A percentile compares a stretch with the other conserved stretches of the same genome.
Conservation (phyloP, 1,140 invertebrate genomes). For the Achroia grisella region DNA sequence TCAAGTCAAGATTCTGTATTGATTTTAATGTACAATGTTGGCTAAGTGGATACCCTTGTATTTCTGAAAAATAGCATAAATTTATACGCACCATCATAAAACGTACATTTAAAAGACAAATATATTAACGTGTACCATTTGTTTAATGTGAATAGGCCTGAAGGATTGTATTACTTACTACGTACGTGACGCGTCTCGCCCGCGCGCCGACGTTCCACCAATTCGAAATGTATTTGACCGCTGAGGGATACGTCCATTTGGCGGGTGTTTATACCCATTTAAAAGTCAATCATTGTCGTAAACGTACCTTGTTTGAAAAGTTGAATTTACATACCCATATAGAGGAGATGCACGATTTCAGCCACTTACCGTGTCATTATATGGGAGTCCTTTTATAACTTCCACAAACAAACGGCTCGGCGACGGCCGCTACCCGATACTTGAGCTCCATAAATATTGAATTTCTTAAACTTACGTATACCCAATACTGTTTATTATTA, state of each 20-base stretch:
- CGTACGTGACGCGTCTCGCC: slow-evolving; percentile 12
- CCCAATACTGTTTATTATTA: too few species aligned
- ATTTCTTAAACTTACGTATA: too few species aligned
- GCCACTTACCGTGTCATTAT: slow-evolving; percentile 27
- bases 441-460: too few species aligned
- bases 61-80: too few species aligned
- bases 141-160: too few species aligned
- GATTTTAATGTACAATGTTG: too few species aligned
- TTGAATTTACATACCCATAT: slow-evolving; percentile 30
- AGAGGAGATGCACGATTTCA: slow-evolving; percentile 23
- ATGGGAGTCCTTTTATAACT: slow-evolving; percentile 14
- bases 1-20: too few species aligned
- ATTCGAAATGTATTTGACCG: not conserved
- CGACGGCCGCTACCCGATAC: not conserved
- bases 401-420: slow-evolving; percentile 2
- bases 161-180: too few species aligned
- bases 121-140: too few species aligned
- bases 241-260: slow-evolving; percentile 20
- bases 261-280: slow-evolving; percentile 30
- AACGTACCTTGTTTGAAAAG: slow-evolving; percentile 20
- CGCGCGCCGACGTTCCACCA: not conserved
- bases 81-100: too few species aligned
- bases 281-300: slow-evolving; percentile 46
- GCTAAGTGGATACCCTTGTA: too few species aligned
- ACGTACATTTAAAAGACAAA: too few species aligned